A percentile compares a stretch with the other conserved stretches of the same genome.
Evolutionary conservation across 2,113 vertebrate species (phyloP).

Genomic region (Todiramphus chloris): DNA sequence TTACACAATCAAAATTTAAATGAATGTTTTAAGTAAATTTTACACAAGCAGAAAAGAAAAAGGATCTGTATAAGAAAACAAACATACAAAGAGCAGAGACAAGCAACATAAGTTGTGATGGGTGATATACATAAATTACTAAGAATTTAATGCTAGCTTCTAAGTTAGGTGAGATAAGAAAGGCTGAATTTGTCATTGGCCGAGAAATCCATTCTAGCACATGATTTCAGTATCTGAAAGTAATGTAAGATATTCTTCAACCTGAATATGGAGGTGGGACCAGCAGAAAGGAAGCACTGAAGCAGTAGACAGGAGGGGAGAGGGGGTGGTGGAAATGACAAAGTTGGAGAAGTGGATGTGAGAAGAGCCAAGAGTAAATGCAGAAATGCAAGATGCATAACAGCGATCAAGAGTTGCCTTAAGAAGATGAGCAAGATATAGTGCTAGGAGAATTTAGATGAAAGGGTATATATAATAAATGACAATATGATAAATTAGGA

Average conservation of each 20-base stretch:
- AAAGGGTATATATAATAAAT: slow-evolving; percentile 25
- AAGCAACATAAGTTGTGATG: not conserved
- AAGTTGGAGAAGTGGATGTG: not conserved
- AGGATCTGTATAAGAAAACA: not conserved
- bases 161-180: not conserved
- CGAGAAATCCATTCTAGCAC: not conserved
- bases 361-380: not conserved
- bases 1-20: not conserved
- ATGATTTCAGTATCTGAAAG: not conserved
- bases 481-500: slow-evolving; percentile 37
- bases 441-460: not conserved
- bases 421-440: slow-evolving; percentile 7
- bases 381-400: not conserved
- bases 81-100: not conserved
- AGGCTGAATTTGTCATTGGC: not conserved
- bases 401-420: not conserved
- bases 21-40: not conserved
- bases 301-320: not conserved
- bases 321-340: not conserved
- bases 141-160: not conserved
- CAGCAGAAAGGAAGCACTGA: not conserved
- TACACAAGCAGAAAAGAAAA: not conserved
- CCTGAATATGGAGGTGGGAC: not conserved
- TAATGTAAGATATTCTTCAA: not conserved
- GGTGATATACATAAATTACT: not conserved